A percentile compares a stretch with the other conserved stretches of the same genome.
Conservation (phyloP, 1,140 invertebrate species). For the Muscidifurax raptorellus region DNA sequence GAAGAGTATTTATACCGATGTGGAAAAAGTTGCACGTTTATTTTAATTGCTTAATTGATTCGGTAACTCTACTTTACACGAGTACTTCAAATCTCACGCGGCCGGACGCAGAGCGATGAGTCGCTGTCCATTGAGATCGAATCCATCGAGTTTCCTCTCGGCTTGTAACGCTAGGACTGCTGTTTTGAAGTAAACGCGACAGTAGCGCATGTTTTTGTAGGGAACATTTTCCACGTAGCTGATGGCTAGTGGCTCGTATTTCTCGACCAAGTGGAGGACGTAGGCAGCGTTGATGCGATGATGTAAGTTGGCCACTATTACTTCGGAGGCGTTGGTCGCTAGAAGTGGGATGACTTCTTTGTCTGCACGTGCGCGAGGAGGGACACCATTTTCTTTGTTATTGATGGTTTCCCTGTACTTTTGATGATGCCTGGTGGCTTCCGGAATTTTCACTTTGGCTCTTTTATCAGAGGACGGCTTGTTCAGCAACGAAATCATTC, state of each 20-base stretch:
- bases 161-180: slow-evolving; percentile 46
- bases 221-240: slow-evolving; percentile 50
- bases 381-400: neutral
- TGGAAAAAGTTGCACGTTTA: too few species aligned
- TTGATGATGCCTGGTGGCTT: neutral
- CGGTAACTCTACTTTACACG: too few species aligned
- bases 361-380: neutral
- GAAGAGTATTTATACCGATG: too few species aligned
- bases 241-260: slow-evolving; percentile 62
- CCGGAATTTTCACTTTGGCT: neutral
- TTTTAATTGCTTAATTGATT: too few species aligned
- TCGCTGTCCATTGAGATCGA: slow-evolving; percentile 33
- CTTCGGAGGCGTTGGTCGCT: slow-evolving; percentile 50
- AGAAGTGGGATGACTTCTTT: neutral
- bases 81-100: too few species aligned
- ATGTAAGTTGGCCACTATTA: slow-evolving; percentile 65
- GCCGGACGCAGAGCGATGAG: slow-evolving; percentile 58
- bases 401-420: neutral
- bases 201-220: slow-evolving; percentile 57
- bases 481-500: neutral
- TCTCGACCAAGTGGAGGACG: slow-evolving; percentile 64
- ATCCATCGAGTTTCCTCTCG: slow-evolving; percentile 60
- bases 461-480: neutral
- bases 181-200: slow-evolving; percentile 64
- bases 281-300: slow-evolving; percentile 52